These are phyloP conservation scores for Tetramorium parvispinum DNA, from an alignment of 1,140 invertebrate species.

Conservation along the genomic window DNA sequence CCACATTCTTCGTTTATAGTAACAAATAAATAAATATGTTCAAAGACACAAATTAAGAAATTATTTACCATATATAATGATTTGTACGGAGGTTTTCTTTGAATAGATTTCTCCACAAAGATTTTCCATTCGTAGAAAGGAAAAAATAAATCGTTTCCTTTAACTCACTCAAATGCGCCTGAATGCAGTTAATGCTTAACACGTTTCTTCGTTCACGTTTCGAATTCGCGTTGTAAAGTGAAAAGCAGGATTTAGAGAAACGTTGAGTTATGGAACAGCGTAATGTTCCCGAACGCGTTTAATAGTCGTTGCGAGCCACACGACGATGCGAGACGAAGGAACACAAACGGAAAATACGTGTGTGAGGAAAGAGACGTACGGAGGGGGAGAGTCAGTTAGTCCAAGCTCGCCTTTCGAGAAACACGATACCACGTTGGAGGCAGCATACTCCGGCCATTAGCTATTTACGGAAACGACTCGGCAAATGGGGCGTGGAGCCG, in stretches of 20 bases:
- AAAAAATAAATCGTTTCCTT: background rate
- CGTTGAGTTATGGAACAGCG: slow-evolving; percentile 57
- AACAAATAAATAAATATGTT: background rate
- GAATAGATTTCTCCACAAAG: background rate
- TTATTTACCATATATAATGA: background rate
- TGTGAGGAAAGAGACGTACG: background rate
- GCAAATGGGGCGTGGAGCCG: slow-evolving; percentile 78
- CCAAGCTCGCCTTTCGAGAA: slow-evolving; percentile 76
- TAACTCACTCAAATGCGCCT: background rate
- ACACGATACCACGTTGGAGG: slow-evolving; percentile 77
- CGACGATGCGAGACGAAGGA: slow-evolving; percentile 34
- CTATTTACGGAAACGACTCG: slow-evolving; percentile 81
- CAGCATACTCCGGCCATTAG: slow-evolving; percentile 77
- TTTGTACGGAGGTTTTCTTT: background rate
- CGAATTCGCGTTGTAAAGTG: slow-evolving; percentile 20
- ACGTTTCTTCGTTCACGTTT: slow-evolving; percentile 53
- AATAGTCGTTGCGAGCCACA: slow-evolving; percentile 43
- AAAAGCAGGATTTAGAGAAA: slow-evolving; percentile 11
- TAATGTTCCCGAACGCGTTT: slow-evolving; percentile 28
- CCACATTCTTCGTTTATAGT: background rate
- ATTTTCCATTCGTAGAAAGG: background rate
- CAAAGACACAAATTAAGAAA: background rate
- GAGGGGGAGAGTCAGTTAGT: slow-evolving; percentile 62
- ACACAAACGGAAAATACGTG: slow-evolving; percentile 61
- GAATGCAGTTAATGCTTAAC: slow-evolving; percentile 40